These are phyloP conservation scores for Betta splendens DNA, from an alignment of 2,797 vertebrate species.

Conservation along the genomic window DNA sequence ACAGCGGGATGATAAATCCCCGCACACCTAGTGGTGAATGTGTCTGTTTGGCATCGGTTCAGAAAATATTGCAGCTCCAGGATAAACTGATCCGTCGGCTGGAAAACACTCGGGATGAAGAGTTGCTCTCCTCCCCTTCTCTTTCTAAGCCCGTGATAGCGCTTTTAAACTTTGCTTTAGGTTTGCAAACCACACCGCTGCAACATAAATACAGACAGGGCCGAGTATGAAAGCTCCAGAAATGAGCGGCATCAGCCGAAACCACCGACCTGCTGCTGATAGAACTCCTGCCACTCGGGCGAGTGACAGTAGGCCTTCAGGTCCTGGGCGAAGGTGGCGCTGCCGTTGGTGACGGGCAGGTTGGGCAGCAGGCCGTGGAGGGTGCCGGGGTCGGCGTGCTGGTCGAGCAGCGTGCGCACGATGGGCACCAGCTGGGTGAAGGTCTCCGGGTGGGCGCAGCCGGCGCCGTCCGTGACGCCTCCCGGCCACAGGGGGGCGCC, in stretches of 20 bases:
- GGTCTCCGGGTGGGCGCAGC: constrained; percentile 67
- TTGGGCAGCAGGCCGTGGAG: constrained; percentile 89
- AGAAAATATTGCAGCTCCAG: constrained; percentile 44
- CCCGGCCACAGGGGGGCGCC: constrained; percentile 75
- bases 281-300: constrained; percentile 90
- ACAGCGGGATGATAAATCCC: constrained; percentile 57
- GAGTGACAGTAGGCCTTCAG: constrained; percentile 90
- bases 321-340: constrained; percentile 93
- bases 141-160: constrained; percentile 33
- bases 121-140: not conserved
- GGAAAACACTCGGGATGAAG: constrained; percentile 18
- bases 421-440: constrained; percentile 92
- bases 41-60: constrained; percentile 67
- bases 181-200: constrained; percentile 23
- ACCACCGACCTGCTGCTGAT: constrained; percentile 86
- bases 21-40: constrained; percentile 25
- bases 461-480: constrained; percentile 36
- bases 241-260: not conserved
- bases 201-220: too few species aligned
- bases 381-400: constrained; percentile 84
- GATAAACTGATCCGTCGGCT: constrained; percentile 41
- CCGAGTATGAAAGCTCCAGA: too few species aligned
- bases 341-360: constrained; percentile 93
- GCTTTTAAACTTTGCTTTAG: constrained; percentile 13
- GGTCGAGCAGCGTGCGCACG: constrained; percentile 90